Evolutionary conservation across 1,140 invertebrate species (phyloP).

Genomic region (Neomicropteryx cornuta): DNA sequence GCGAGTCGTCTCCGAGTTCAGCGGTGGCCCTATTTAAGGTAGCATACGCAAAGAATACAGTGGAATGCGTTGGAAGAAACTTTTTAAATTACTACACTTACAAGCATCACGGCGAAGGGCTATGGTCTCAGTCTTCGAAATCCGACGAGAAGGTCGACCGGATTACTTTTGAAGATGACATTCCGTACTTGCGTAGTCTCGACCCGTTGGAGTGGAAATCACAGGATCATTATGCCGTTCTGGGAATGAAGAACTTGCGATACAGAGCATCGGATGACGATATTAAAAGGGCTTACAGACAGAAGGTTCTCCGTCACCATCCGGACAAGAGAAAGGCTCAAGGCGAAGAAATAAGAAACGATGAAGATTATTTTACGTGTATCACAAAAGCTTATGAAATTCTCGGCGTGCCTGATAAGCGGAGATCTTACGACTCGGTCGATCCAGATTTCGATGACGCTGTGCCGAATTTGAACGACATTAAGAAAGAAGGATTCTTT

Average conservation of each 20-base stretch:
- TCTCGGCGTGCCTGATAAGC: slow-evolving; percentile 67
- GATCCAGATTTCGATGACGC: slow-evolving; percentile 90
- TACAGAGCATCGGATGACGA: slow-evolving; percentile 78
- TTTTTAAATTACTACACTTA: slow-evolving; percentile 33
- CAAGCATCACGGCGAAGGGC: slow-evolving; percentile 33
- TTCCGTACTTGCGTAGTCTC: slow-evolving; percentile 73
- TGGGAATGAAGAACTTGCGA: slow-evolving; percentile 75
- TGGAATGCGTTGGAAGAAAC: slow-evolving; percentile 31
- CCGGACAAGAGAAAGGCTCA: slow-evolving; percentile 90
- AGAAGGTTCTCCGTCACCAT: slow-evolving; percentile 91
- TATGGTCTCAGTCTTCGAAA: slow-evolving; percentile 24
- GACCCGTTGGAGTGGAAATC: slow-evolving; percentile 97
- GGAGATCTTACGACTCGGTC: slow-evolving; percentile 90
- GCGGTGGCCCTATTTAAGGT: slow-evolving; percentile 22
- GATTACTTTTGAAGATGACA: slow-evolving; percentile 65
- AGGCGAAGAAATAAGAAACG: slow-evolving; percentile 71
- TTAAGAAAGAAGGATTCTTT: slow-evolving; percentile 75
- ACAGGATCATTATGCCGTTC: slow-evolving; percentile 92
- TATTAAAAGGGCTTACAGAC: slow-evolving; percentile 86
- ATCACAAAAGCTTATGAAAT: slow-evolving; percentile 86
- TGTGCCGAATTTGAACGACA: slow-evolving; percentile 63
- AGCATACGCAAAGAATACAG: slow-evolving; percentile 24
- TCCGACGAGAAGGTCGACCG: slow-evolving; percentile 45
- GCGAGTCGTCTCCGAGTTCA: no score
- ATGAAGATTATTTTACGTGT: slow-evolving; percentile 96